Percentiles rank a stretch among this genome's conserved stretches.
Evolutionary conservation across 2,797 vertebrate species (phyloP).

Genomic region (Gila robusta): DNA sequence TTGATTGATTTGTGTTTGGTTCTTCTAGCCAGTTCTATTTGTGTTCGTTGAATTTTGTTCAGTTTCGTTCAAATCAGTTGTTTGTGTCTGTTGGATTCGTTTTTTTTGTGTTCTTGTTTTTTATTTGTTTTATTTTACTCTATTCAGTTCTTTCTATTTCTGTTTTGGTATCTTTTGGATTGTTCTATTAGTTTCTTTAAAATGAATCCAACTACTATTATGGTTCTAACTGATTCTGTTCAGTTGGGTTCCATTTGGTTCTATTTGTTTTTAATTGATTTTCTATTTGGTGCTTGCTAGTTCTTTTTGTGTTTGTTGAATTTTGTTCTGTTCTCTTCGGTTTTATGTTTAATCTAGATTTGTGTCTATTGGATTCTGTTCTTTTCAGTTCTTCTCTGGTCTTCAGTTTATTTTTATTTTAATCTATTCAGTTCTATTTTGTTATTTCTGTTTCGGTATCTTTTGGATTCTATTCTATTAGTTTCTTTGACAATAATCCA

Average conservation of each 20-base stretch:
- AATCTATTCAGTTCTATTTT: background rate
- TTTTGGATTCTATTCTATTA: background rate
- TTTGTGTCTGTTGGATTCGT: too few species aligned
- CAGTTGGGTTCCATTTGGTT: background rate
- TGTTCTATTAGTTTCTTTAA: too few species aligned
- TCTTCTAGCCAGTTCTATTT: background rate
- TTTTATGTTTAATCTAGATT: background rate
- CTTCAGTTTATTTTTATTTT: background rate
- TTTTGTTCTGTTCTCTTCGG: background rate
- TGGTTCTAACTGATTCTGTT: too few species aligned
- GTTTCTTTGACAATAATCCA: background rate
- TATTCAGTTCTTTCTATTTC: too few species aligned
- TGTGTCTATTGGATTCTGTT: background rate
- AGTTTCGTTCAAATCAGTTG: too few species aligned
- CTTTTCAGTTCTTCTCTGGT: too few species aligned
- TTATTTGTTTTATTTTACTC: too few species aligned
- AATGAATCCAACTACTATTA: too few species aligned
- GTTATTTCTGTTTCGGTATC: too few species aligned
- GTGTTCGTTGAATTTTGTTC: background rate
- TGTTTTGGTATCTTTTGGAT: too few species aligned
- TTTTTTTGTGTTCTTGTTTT: too few species aligned
- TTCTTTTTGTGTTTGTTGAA: background rate
- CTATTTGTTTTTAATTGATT: background rate
- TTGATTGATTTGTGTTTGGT: too few species aligned
- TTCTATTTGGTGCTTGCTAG: background rate